phyloP scores from a whole-genome alignment of 2,797 vertebrate species.

The Sylvilagus floridanus region DNA sequence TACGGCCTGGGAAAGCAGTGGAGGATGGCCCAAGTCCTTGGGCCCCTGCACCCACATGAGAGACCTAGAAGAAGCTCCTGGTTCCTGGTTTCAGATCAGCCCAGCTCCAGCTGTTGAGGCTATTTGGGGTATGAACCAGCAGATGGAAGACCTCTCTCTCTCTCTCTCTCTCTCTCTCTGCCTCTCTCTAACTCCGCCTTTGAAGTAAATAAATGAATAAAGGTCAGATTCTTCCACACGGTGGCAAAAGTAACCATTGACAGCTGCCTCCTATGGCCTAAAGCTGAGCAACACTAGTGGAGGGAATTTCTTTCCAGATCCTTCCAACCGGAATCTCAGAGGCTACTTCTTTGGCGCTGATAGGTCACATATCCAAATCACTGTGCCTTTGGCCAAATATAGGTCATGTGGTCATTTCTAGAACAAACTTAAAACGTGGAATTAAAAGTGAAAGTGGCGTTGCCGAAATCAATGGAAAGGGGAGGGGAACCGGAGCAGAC shows the following conservation, averaged over 20 bases:
- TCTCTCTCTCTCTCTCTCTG: no score
- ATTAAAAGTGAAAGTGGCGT: background rate
- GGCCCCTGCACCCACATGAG: no score
- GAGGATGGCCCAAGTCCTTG: no score
- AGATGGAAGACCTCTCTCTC: no score
- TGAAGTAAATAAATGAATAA: no score
- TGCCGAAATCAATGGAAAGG: background rate
- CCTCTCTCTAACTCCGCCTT: no score
- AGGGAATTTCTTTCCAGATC: constrained; percentile 16
- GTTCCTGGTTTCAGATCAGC: no score
- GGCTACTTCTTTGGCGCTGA: background rate
- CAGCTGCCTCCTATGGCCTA: background rate
- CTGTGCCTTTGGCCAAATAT: background rate
- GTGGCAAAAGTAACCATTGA: background rate
- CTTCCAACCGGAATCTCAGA: background rate
- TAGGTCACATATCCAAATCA: background rate
- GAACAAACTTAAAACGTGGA: background rate
- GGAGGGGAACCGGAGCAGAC: background rate
- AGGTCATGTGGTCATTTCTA: background rate
- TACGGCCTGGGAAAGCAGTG: no score
- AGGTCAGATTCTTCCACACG: background rate
- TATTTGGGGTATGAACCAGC: no score
- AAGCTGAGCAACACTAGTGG: background rate
- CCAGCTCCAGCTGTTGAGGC: no score
- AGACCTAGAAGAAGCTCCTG: no score